Percentiles rank a stretch among this genome's conserved stretches.
Evolutionary conservation across 1,140 invertebrate genomes (phyloP).

Genomic region (Sitobion miscanthi): DNA sequence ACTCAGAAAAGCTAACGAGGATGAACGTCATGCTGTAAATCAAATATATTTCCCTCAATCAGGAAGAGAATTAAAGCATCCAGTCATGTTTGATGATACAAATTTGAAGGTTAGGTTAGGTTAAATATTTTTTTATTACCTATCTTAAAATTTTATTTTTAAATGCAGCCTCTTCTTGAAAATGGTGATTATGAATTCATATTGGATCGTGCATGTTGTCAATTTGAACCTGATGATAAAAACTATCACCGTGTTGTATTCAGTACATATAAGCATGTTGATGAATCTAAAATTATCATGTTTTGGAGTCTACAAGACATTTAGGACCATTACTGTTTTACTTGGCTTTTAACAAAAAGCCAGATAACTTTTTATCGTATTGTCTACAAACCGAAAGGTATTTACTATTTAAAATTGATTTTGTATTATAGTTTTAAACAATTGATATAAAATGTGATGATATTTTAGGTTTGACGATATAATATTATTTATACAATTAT

Average conservation of each 20-base stretch:
- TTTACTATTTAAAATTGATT: not conserved
- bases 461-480: constrained; percentile 53
- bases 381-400: constrained; percentile 69
- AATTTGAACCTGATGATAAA: constrained; percentile 93
- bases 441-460: not conserved
- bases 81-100: constrained; percentile 82
- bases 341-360: constrained; percentile 78
- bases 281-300: constrained; percentile 74
- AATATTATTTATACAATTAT: constrained; percentile 36
- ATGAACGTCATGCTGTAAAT: constrained; percentile 81
- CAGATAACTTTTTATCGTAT: constrained; percentile 81
- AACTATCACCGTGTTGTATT: constrained; percentile 79
- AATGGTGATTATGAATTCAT: constrained; percentile 84
- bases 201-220: constrained; percentile 84
- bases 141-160: not conserved
- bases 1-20: constrained; percentile 77
- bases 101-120: constrained; percentile 68
- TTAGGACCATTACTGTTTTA: constrained; percentile 91
- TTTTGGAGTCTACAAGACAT: constrained; percentile 87
- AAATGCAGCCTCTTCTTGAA: constrained; percentile 69
- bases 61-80: constrained; percentile 73
- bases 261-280: constrained; percentile 78
- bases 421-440: not conserved
- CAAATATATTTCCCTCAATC: constrained; percentile 83
- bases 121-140: not conserved